These are phyloP conservation scores for Nycticorax nycticorax DNA, from an alignment of 2,113 vertebrate genomes.

Conservation along the genomic window DNA sequence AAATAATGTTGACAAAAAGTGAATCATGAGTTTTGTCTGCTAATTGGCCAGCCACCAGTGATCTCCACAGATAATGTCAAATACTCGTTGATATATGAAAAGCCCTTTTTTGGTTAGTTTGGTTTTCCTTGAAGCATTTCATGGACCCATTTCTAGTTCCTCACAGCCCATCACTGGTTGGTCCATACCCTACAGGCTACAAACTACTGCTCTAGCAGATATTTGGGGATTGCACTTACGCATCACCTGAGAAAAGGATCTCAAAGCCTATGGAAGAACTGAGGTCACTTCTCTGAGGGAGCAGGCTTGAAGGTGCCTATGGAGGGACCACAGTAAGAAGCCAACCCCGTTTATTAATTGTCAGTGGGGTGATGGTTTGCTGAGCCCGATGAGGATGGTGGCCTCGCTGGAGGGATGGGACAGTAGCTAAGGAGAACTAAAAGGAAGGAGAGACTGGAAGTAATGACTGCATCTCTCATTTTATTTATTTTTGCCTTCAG, in stretches of 20 bases:
- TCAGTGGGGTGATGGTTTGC: neutral
- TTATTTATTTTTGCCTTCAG: neutral
- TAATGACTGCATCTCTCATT: neutral
- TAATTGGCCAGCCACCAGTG: neutral
- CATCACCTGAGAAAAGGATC: neutral
- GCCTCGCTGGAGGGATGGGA: neutral
- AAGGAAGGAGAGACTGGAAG: neutral
- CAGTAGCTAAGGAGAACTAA: neutral
- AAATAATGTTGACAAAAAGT: neutral
- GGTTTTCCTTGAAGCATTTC: neutral
- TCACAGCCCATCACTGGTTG: neutral
- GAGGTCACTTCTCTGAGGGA: neutral
- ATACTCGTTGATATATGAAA: neutral
- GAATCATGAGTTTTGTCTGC: neutral
- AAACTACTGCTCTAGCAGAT: neutral
- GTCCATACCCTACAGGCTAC: neutral
- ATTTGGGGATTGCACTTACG: neutral
- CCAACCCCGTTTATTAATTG: neutral
- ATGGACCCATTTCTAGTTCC: neutral
- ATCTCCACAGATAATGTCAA: neutral
- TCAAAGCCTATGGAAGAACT: neutral
- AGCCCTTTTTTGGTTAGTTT: neutral
- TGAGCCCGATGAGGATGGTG: accelerated
- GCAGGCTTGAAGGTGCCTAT: neutral
- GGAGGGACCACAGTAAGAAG: neutral